Conservation (phyloP, 1,140 invertebrate species). For the Steinernema khuongi region DNA sequence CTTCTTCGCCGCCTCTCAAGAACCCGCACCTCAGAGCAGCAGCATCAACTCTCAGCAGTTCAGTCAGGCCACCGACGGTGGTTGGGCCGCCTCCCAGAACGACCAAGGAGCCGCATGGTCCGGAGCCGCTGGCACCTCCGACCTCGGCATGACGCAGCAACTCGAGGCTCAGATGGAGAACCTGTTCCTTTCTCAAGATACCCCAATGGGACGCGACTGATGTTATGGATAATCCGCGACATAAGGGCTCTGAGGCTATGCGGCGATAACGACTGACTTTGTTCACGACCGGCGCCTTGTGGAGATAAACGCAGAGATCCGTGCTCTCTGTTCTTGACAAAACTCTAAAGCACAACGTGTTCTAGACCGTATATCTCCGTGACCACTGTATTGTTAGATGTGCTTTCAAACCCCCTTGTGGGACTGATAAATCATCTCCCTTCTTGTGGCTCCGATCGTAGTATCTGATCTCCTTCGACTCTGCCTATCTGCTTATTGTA, state of each 20-base stretch:
- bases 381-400: background rate
- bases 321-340: background rate
- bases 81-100: background rate
- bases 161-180: background rate
- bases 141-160: slow-evolving; percentile 1
- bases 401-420: no score
- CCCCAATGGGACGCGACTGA: no score
- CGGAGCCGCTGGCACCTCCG: no score
- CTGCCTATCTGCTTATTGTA: no score
- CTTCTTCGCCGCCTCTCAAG: background rate
- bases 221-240: no score
- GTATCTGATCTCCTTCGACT: background rate
- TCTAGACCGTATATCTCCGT: no score
- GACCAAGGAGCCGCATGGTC: background rate
- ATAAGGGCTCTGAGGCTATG: no score
- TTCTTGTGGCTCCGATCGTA: no score
- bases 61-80: background rate
- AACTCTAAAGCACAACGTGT: background rate
- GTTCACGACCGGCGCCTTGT: background rate
- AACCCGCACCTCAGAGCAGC: background rate
- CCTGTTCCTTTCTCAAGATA: background rate
- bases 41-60: background rate
- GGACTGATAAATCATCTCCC: no score
- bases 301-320: background rate
- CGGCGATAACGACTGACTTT: background rate